Evolutionary conservation across 2,797 vertebrate species (phyloP), one percentile per base, ranked within the genome.

Genomic region (Rhadinocentrus ornatus): DNA sequence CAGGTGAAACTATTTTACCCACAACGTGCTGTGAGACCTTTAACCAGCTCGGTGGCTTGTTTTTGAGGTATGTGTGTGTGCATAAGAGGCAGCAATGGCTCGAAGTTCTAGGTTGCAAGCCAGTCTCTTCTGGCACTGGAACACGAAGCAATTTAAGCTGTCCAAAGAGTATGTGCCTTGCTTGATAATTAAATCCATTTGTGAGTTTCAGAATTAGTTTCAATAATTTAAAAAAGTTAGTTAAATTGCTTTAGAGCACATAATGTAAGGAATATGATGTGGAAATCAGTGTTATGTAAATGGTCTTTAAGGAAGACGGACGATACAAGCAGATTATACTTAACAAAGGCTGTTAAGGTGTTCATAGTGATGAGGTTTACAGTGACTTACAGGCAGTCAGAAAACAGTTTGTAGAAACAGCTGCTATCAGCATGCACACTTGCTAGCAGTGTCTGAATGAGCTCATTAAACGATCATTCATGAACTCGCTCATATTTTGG

Each of bases 11-110:
- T 13, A 50, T 73, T 78, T 77, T 65, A 66, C 20, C 69, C 34
- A 56, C 22, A 29, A 73, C 76, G 64, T 69, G 74, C 81, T 63
- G 71, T 31, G 65, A 80, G 72, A 69, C 56, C 67, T 80, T 81
- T 69, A 71, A 62, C 39, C 48, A 22, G 35, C 57, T 26, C 48
- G 52, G 66, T 61, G 35, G 41, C 54, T 73, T 22, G n/a, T 34
- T 69, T 71, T 79, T 61, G 26, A 53, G 53, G 20, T 35, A 18
- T 35, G 18, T n/a, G 26, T 9, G 5, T 61, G 44, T n/a, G 26
- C 44, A 29, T 82, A 8, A 22, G 35, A 48, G 13, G 26, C 34
- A 24, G 41, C 22, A 55, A 57, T 0, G 1, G 39, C 27, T 62
- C 39, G 41, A 65, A 62, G 61, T n/a, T 66, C 39, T 58, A 53